Evolutionary conservation across 2,113 vertebrate species (phyloP), one percentile per base, ranked within the genome.

Genomic region (Amphilophus citrinellus): DNA sequence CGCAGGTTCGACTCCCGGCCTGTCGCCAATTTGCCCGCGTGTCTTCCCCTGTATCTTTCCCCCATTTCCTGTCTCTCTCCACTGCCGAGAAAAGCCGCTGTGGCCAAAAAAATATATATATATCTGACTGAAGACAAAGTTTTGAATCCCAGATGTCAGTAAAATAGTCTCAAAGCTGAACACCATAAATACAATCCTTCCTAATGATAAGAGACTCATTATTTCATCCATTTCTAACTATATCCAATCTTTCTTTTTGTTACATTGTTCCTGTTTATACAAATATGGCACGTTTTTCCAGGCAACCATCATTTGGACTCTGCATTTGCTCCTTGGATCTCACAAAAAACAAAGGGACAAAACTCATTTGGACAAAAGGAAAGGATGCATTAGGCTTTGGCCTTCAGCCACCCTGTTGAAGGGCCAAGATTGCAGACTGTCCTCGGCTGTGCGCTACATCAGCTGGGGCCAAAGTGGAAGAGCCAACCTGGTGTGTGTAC

Each of bases 301-400:
- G 60, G 56, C 63, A 14, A 80, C 27, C 81, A 77, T 88, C 76
- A 91, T 88, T 61, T 87, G 57, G 75, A 84, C 60, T 75, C 27
- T 57, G 80, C 76, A 77, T 88, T 85, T 76, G 56, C 81, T 84
- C 76, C 80, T 84, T 85, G 84, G 85, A 89, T 87, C 79, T 84
- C 17, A 4, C 44, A 76, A 76, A 87, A 84, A 83, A 83, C 81
- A 76, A 73, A 82, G 84, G 79, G 80, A 90, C 79, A 76, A 83
- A 92, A 90, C 88, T 93, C 82, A 89, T 93, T 93, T 91, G 91
- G 93, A 91, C 86, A 90, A 85, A 92, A 87, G 60, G 85, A 89
- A 84, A 79, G 89, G 92, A 76, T 91, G 94, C 90, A 95, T 96
- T 96, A 96, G 94, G 84, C 82, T 82, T 89, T 98, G 97, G 97